Conservation (phyloP, 1,140 invertebrate genomes). For the Aphaenogaster rudis region DNA sequence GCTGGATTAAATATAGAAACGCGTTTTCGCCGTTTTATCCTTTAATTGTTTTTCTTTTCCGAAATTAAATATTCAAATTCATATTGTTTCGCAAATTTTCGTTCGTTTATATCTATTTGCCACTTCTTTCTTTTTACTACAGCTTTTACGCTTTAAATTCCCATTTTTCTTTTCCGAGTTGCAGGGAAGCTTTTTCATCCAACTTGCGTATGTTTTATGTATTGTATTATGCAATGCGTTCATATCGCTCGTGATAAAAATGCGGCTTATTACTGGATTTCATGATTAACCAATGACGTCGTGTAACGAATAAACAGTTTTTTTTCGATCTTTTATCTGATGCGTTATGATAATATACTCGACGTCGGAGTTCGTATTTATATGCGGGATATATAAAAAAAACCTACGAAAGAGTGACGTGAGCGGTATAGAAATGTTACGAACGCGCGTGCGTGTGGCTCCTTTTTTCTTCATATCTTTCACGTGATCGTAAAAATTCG, state of each 20-base stretch:
- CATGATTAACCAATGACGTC: not conserved
- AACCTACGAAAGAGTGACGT: constrained; percentile 36
- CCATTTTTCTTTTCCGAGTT: constrained; percentile 1
- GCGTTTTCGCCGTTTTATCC: not conserved
- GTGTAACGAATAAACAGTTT: not conserved
- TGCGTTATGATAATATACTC: constrained; percentile 31
- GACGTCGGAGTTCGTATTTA: constrained; percentile 22
- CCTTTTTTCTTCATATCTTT: not conserved
- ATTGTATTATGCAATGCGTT: not conserved
- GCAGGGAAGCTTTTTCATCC: constrained; percentile 4
- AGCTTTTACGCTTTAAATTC: not conserved
- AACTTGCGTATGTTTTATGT: constrained; percentile 2
- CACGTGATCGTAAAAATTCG: not conserved
- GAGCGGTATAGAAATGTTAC: constrained; percentile 41
- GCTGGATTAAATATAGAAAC: not conserved
- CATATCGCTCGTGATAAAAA: not conserved
- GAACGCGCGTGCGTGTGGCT: not conserved
- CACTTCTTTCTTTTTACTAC: not conserved
- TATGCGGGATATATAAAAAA: constrained; percentile 35
- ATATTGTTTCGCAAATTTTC: not conserved
- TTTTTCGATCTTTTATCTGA: constrained; percentile 1
- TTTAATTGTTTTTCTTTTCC: not conserved
- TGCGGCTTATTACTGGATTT: not conserved
- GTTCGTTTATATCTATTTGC: constrained; percentile 4
- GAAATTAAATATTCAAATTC: not conserved